Evolutionary conservation across 53 echinoderm and acorn worm genomes (phyloP), one percentile per base, ranked within the genome.

Genomic region (Astropecten irregularis): DNA sequence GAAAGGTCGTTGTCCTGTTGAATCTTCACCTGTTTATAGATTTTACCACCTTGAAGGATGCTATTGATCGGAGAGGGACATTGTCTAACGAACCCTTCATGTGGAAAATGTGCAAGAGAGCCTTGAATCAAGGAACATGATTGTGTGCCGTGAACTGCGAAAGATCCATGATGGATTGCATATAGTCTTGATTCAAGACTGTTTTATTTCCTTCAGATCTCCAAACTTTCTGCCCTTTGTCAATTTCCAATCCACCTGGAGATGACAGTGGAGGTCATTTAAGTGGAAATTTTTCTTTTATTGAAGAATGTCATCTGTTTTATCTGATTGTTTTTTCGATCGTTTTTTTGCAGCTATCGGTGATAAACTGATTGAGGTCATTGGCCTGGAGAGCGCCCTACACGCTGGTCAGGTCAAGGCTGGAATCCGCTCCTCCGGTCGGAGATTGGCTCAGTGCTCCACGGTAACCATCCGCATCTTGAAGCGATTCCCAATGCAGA

Each of bases 401-500:
- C 92, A 95, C 62, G 99, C 92, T 31, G 99, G 99, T 20, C 99
- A 99, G 69, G 92, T 99, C 35, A 94, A 93, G 65, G 99, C 99
- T 29, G 99, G 99, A 27, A 94, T 99, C 58, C 87, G 93, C 46
- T 94, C 99, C 28, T 99, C 99, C 10, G 99, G 93, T 59, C 91
- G 94, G 9, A 82, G 99, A 69, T 85, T 99, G 47, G 94, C 88
- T 18, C 99, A 99, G 65, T 99, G 99, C 49, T 90, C 94, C 40
- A 94, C 92, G 4, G 99, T 99, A 29, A 99, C 99, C 48, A 90
- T 99, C 70, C 84, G 99, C 36, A 94, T 94, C 38, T 87, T 86
- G 64, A 99, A 99, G 69, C 76, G 93, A 71, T 92, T 94, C 59
- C 99, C 99, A 49, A 99, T 99, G 99, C 99, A 99, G 84, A 99